phyloP scores from a whole-genome alignment of 2,113 vertebrate genomes.

The Eublepharis macularius region DNA sequence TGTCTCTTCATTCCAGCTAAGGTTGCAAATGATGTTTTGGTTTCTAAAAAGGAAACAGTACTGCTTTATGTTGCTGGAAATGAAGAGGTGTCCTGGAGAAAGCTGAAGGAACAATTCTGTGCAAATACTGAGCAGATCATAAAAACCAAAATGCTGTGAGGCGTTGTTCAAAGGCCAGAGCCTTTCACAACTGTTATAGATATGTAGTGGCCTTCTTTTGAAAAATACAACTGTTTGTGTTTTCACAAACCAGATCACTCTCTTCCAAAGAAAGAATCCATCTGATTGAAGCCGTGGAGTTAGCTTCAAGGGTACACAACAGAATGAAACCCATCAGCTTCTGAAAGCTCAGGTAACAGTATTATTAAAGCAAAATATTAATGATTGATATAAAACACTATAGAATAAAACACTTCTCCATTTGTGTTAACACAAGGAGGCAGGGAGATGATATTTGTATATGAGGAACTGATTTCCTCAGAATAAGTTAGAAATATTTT shows the following conservation, averaged over 20 bases:
- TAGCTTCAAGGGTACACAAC: background rate
- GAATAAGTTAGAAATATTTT: background rate
- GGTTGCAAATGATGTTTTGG: too few species aligned
- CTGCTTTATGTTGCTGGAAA: too few species aligned
- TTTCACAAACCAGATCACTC: background rate
- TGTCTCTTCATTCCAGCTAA: too few species aligned
- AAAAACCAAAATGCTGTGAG: too few species aligned
- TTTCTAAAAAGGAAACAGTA: too few species aligned
- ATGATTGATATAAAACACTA: background rate
- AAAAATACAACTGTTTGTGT: background rate
- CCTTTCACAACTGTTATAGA: background rate
- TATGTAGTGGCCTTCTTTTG: background rate
- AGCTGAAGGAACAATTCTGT: background rate
- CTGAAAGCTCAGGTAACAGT: background rate
- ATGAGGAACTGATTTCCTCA: background rate
- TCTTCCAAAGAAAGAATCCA: background rate
- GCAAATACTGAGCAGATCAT: too few species aligned
- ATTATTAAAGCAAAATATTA: background rate
- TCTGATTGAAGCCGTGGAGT: background rate
- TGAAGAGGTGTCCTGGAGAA: background rate
- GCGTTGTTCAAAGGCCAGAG: too few species aligned
- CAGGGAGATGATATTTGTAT: background rate
- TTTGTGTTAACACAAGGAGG: constrained; percentile 1
- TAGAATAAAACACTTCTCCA: background rate
- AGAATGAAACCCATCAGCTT: background rate